Evolutionary conservation across 2,888 invertebrate species (phyloP).

Genomic region (Trissoscelio sp.): DNA sequence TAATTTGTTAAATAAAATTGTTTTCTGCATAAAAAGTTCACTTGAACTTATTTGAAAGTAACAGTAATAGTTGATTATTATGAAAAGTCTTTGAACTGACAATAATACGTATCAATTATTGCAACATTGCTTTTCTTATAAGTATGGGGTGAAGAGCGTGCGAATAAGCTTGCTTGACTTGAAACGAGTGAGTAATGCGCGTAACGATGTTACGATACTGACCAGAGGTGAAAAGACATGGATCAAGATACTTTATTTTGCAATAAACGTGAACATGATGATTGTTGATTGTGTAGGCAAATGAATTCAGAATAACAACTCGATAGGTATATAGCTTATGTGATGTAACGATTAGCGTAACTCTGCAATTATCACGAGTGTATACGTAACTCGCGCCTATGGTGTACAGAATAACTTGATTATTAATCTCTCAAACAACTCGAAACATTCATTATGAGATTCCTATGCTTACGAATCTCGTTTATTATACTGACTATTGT

Average conservation of each 20-base stretch:
- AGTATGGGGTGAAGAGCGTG: constrained; percentile 27
- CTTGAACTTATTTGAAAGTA: too few species aligned
- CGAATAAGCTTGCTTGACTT: constrained; percentile 24
- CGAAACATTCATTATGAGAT: constrained; percentile 26
- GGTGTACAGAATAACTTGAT: constrained; percentile 42
- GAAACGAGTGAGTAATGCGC: constrained; percentile 44
- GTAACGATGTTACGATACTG: constrained; percentile 52
- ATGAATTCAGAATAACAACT: constrained; percentile 59
- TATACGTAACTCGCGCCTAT: constrained; percentile 46
- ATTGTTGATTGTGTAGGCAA: constrained; percentile 61
- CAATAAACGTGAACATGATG: constrained; percentile 38
- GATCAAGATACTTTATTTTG: constrained; percentile 51
- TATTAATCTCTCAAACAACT: constrained; percentile 34
- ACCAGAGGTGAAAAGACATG: constrained; percentile 59
- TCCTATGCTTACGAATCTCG: constrained; percentile 3
- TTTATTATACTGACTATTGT: constrained; percentile 23
- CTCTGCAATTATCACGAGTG: constrained; percentile 47
- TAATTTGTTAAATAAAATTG: neutral
- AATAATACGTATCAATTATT: constrained; percentile 27
- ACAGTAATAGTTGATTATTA: too few species aligned
- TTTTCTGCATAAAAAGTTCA: too few species aligned
- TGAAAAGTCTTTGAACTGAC: neutral
- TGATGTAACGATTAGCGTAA: constrained; percentile 63
- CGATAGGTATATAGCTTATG: constrained; percentile 19
- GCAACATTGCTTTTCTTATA: constrained; percentile 6